Evolutionary conservation across 2,797 vertebrate species (phyloP).

Genomic region (Hydrophis major): DNA sequence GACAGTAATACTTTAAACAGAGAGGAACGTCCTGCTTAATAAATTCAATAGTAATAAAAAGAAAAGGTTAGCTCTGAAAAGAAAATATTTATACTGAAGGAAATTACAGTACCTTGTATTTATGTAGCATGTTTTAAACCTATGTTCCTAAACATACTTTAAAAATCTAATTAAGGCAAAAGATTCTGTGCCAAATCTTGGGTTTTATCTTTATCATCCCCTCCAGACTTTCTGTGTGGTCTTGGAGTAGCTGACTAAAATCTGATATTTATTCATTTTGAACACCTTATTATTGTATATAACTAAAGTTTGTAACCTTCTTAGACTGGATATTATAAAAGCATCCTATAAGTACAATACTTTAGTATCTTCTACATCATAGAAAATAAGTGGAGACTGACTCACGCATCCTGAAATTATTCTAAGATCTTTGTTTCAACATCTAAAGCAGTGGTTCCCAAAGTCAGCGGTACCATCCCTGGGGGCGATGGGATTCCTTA

Average conservation of each 20-base stretch:
- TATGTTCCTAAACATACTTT: slow-evolving; percentile 47
- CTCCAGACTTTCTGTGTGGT: slow-evolving; percentile 48
- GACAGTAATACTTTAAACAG: slow-evolving; percentile 55
- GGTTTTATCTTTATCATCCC: slow-evolving; percentile 39
- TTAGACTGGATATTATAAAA: neutral
- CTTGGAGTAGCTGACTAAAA: neutral
- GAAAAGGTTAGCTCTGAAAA: slow-evolving; percentile 56
- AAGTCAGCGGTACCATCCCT: no score
- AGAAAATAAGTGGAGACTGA: neutral
- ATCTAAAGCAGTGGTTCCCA: no score
- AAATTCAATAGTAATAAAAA: slow-evolving; percentile 60
- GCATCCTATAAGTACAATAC: neutral
- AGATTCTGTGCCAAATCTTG: slow-evolving; percentile 21
- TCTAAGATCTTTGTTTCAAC: neutral
- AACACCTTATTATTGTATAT: neutral
- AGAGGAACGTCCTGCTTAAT: slow-evolving; percentile 60
- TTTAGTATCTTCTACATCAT: neutral
- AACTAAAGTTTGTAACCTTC: neutral
- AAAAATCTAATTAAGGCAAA: slow-evolving; percentile 54
- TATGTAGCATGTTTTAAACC: slow-evolving; percentile 50
- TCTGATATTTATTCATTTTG: slow-evolving; percentile 27
- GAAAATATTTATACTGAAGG: slow-evolving; percentile 66
- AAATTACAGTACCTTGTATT: slow-evolving; percentile 48
- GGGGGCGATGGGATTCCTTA: no score
- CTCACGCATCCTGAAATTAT: neutral